Evolutionary conservation across 2,888 invertebrate genomes (phyloP).

Genomic region (Luperina testacea): DNA sequence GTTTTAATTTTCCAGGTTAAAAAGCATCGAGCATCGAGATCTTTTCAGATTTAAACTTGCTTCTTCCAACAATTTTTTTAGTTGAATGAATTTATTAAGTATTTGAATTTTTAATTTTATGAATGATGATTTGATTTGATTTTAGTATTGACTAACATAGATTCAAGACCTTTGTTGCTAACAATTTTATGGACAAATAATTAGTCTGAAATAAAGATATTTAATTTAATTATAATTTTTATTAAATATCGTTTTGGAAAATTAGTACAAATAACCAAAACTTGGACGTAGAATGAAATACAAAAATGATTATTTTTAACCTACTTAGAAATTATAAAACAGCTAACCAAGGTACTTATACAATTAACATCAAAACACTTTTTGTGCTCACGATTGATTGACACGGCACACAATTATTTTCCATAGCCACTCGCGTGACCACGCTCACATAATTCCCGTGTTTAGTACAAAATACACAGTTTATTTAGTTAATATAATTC

Average conservation of each 20-base stretch:
- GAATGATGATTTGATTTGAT: not conserved
- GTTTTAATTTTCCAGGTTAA: conserved; percentile 13
- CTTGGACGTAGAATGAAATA: not conserved
- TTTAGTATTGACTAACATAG: no score
- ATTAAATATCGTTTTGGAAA: not conserved
- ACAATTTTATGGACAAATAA: no score
- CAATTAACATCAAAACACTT: conserved; percentile 56
- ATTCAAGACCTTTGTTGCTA: no score
- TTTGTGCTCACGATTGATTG: conserved; percentile 62
- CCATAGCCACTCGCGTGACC: conserved; percentile 60
- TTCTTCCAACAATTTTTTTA: not conserved
- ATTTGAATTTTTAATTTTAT: not conserved
- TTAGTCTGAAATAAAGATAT: no score
- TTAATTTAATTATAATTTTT: no score
- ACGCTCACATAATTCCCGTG: conserved; percentile 40
- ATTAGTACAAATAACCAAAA: not conserved
- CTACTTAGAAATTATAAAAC: conserved; percentile 15
- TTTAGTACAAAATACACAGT: conserved; percentile 52
- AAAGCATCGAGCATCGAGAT: conserved; percentile 22
- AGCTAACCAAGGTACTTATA: conserved; percentile 30
- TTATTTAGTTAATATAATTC: conserved; percentile 57
- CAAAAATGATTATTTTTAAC: not conserved
- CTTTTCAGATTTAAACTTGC: not conserved
- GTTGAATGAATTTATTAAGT: no score
- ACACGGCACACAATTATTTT: conserved; percentile 59